These are phyloP conservation scores for Propithecus perrieri DNA, from an alignment of 2,797 vertebrate genomes.

Conservation along the genomic window DNA sequence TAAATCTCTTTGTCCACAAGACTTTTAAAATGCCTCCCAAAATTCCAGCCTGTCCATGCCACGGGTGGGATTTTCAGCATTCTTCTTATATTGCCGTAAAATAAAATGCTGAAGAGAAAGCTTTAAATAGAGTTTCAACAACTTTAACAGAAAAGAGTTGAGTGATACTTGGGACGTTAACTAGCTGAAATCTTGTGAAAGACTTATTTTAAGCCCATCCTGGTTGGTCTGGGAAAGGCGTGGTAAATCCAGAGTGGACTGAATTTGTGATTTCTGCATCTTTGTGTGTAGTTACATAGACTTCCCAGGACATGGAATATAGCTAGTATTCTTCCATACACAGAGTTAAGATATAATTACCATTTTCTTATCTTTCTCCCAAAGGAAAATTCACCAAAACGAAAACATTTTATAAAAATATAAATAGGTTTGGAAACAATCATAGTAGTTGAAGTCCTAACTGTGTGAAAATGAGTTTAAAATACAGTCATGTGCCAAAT, in stretches of 20 bases:
- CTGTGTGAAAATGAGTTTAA: constrained; percentile 57
- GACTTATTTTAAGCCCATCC: background rate
- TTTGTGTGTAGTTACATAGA: background rate
- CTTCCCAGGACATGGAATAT: background rate
- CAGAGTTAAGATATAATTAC: background rate
- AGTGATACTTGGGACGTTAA: background rate
- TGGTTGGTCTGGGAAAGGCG: background rate
- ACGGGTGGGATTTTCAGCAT: background rate
- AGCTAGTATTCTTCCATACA: background rate
- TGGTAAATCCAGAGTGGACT: background rate
- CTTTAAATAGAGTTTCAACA: background rate
- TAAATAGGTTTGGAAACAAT: background rate
- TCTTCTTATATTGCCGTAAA: background rate
- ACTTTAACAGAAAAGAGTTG: background rate
- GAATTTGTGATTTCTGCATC: background rate
- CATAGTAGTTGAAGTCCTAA: background rate
- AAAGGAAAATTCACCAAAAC: background rate
- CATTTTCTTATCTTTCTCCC: background rate
- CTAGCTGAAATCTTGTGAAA: background rate
- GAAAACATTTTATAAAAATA: background rate
- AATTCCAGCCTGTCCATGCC: background rate
- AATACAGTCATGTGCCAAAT: background rate
- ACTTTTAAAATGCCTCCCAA: background rate
- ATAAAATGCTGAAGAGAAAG: background rate
- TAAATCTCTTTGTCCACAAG: background rate